These are phyloP conservation scores for Neocrepidodera transversa DNA, from an alignment of 2,888 invertebrate species.

Conservation along the genomic window DNA sequence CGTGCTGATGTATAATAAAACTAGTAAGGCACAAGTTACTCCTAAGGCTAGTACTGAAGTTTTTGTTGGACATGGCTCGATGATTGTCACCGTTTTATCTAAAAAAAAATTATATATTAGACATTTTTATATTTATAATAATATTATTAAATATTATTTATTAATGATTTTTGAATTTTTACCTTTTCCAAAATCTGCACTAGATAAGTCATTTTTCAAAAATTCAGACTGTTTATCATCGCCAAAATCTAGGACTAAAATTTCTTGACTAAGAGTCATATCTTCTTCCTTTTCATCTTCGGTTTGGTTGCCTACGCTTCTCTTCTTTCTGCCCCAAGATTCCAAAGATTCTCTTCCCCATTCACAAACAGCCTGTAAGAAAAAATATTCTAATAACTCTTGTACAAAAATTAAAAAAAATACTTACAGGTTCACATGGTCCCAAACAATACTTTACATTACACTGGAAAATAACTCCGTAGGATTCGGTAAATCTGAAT, in stretches of 20 bases:
- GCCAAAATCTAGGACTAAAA: slow-evolving; percentile 90
- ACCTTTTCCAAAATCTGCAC: slow-evolving; percentile 78
- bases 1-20: slow-evolving; percentile 88
- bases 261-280: slow-evolving; percentile 94
- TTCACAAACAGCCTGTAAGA: slow-evolving; percentile 81
- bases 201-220: slow-evolving; percentile 78
- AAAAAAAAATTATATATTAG: slow-evolving; percentile 49
- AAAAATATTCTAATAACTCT: slow-evolving; percentile 39
- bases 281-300: slow-evolving; percentile 76
- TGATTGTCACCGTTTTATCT: slow-evolving; percentile 90
- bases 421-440: slow-evolving; percentile 87
- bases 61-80: slow-evolving; percentile 91
- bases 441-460: slow-evolving; percentile 96
- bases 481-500: slow-evolving; percentile 94
- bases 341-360: slow-evolving; percentile 90
- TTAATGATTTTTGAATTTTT: too few species aligned
- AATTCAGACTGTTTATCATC: slow-evolving; percentile 87
- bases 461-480: slow-evolving; percentile 96
- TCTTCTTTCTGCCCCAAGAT: slow-evolving; percentile 89
- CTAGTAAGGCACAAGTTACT: slow-evolving; percentile 88
- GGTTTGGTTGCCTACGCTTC: slow-evolving; percentile 72
- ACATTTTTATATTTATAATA: neutral
- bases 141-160: neutral
- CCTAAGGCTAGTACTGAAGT: slow-evolving; percentile 89
- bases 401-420: neutral